Base-by-base conservation (phyloP, 1,140 invertebrate genomes). In the Trigoniulus corallinus region DNA sequence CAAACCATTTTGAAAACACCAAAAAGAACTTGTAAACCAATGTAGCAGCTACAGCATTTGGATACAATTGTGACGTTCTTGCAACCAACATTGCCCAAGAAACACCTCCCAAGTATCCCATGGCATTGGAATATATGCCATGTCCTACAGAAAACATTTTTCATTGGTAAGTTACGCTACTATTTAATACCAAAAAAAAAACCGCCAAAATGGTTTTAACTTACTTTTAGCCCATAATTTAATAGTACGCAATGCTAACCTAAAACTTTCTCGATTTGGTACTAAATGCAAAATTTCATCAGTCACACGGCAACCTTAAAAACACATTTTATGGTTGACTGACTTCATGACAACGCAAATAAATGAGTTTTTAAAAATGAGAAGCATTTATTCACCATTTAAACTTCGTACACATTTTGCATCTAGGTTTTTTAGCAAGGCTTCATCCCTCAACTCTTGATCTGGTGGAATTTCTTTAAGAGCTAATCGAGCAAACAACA, bases 11-110 rank as follows among this genome's bases (percentile, higher is more conserved):
- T 21, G 86, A 88, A 67, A 94, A 98, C 12, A 99, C 88, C 21
- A 96, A 75, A 68, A 99, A 99, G 73, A 99, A 98, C 69, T 97
- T 98, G 67, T 96, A 84, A 47, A 99, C 82, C 53, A 99, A 68
- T 3, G 88, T 95, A 0, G 94, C 82, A 7, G 95, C 84, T 44
- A 84, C 76, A 1, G 95, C 94, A 72, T 96, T 95, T 1, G 96
- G 96, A 72, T 98, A 99, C 2, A 99, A 71, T 67, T 99, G 96
- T 67, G 95, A 99, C 0, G 91, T 95, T 56, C 95, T 72, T 0
- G 96, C 96, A 0, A 98, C 93, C 25, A 99, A 66, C 87, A 99
- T 98, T 22, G 96, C 95, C 96, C 96, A 99, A 0, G 92, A 96
- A 23, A 99, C 93, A 52, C 96, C 96, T 48, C 96, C 96, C 44